Percentiles rank a stretch among this genome's conserved stretches.
phyloP scores from a whole-genome alignment of 2,113 vertebrate genomes.

The Nothocercus julius region DNA sequence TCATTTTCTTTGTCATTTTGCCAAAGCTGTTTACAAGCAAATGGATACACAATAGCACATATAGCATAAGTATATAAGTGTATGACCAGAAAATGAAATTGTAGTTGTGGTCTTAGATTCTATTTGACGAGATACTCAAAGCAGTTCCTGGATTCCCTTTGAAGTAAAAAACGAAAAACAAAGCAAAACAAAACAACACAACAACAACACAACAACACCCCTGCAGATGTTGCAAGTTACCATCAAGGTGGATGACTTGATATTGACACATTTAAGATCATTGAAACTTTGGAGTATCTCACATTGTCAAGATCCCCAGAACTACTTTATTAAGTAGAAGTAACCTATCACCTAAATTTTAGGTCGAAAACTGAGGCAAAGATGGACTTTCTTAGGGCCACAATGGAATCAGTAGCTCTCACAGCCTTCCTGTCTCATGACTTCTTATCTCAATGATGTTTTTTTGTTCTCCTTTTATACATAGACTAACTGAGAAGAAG shows the following conservation, averaged over 20 bases:
- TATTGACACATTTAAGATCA: not conserved
- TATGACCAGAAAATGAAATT: not conserved
- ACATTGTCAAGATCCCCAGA: not conserved
- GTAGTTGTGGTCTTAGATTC: not conserved
- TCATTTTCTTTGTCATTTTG: not conserved
- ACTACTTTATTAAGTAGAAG: not conserved
- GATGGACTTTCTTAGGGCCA: not conserved
- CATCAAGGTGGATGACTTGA: not conserved
- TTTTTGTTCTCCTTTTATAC: not conserved
- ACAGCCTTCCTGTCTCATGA: not conserved
- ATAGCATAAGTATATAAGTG: too few species aligned
- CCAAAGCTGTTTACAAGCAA: not conserved
- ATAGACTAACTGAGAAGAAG: not conserved
- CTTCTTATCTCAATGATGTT: not conserved
- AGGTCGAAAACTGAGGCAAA: not conserved
- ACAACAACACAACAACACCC: not conserved
- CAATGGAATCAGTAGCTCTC: not conserved
- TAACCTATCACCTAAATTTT: not conserved
- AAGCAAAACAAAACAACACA: not conserved
- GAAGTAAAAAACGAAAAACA: not conserved
- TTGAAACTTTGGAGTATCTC: not conserved
- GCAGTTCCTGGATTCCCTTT: not conserved
- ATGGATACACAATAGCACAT: rapidly evolving
- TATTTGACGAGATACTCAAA: not conserved
- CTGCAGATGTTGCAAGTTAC: not conserved